phyloP scores from a whole-genome alignment of 1,140 invertebrate species.

The Bursaphelenchus mucronatus region DNA sequence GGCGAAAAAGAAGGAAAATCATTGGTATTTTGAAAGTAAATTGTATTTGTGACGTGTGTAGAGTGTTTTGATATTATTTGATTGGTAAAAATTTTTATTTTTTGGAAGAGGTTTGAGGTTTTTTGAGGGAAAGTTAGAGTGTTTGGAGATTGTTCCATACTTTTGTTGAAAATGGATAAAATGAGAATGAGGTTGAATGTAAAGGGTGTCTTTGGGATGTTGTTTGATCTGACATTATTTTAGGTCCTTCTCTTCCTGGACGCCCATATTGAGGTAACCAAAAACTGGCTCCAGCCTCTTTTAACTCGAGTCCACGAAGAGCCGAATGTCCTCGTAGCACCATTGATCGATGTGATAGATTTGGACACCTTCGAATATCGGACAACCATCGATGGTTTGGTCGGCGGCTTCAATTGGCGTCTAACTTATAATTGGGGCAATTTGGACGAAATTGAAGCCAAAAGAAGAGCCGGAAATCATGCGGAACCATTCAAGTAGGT shows the following conservation, averaged over 20 bases:
- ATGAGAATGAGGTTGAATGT: no score
- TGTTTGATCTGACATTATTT: no score
- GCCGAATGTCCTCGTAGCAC: constrained; percentile 73
- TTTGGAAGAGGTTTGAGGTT: no score
- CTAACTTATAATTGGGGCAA: constrained; percentile 82
- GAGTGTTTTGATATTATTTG: no score
- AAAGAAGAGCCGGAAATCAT: constrained; percentile 14
- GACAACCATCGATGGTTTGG: constrained; percentile 82
- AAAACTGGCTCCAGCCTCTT: constrained; percentile 80
- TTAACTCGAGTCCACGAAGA: constrained; percentile 72
- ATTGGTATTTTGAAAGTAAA: no score
- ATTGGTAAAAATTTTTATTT: no score
- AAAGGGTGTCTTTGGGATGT: no score
- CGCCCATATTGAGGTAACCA: constrained; percentile 84
- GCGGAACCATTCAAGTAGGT: neutral
- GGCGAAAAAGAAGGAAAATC: no score
- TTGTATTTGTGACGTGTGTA: no score
- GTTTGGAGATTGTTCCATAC: no score
- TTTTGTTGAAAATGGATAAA: no score
- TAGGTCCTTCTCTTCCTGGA: constrained; percentile 74
- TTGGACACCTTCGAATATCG: constrained; percentile 88
- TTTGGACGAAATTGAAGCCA: constrained; percentile 16
- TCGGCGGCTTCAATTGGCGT: constrained; percentile 95
- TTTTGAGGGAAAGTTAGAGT: no score
- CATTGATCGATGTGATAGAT: constrained; percentile 86